Evolutionary conservation across 1,140 invertebrate species (phyloP).

Genomic region (Papilio glaucus): DNA sequence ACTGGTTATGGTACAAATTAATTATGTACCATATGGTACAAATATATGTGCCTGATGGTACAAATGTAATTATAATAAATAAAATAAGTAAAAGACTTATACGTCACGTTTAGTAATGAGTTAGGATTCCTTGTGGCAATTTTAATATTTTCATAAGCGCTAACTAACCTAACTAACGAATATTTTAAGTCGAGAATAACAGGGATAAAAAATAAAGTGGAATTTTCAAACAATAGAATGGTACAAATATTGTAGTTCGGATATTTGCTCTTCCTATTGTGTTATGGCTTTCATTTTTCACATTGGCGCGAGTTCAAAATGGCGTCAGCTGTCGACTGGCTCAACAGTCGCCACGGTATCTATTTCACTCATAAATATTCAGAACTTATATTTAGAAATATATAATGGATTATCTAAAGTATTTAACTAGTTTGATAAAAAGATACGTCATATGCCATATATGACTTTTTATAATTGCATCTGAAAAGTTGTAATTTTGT

Average conservation of each 20-base stretch:
- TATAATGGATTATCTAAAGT: background rate
- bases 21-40: too few species aligned
- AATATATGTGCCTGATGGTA: too few species aligned
- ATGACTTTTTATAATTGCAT: too few species aligned
- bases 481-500: too few species aligned
- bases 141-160: too few species aligned
- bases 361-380: slow-evolving; percentile 17
- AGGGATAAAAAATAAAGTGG: background rate
- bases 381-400: background rate
- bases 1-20: background rate
- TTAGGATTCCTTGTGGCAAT: too few species aligned
- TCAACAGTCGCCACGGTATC: background rate
- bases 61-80: too few species aligned
- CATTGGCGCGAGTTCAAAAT: slow-evolving; percentile 17
- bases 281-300: slow-evolving; percentile 17
- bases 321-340: slow-evolving; percentile 10
- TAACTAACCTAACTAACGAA: too few species aligned
- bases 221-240: slow-evolving; percentile 7
- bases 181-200: background rate
- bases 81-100: too few species aligned
- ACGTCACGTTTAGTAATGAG: too few species aligned
- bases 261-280: slow-evolving; percentile 18
- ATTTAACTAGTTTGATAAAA: too few species aligned
- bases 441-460: too few species aligned
- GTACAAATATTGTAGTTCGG: slow-evolving; percentile 7